A percentile compares a stretch with the other conserved stretches of the same genome.
Conservation (phyloP, 1,140 invertebrate species). For the Micrasema minimum region DNA sequence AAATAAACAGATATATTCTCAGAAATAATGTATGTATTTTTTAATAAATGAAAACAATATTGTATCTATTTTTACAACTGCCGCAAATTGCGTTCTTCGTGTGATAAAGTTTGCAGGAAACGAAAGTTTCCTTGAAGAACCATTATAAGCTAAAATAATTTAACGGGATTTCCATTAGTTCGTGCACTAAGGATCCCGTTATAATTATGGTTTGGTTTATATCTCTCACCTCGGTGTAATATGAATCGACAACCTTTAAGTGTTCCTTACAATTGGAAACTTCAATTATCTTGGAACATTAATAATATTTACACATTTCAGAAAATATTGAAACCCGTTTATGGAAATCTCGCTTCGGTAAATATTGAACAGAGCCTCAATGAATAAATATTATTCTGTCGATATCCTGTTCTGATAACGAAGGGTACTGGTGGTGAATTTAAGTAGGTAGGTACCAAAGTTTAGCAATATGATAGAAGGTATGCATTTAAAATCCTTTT, state of each 20-base stretch:
- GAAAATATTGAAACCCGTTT: no score
- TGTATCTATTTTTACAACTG: background rate
- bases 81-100: background rate
- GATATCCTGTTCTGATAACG: no score
- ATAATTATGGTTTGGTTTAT: conserved; percentile 26
- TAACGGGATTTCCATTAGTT: conserved; percentile 23
- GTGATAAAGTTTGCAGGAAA: background rate
- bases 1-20: no score
- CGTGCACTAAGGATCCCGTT: conserved; percentile 9
- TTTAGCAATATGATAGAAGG: no score
- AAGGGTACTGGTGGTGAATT: no score
- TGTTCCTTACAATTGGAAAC: background rate
- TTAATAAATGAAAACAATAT: no score
- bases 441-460: no score
- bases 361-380: no score
- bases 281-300: background rate
- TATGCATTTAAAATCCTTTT: no score
- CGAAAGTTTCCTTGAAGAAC: background rate
- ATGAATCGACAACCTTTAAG: conserved; percentile 25
- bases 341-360: no score
- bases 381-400: no score
- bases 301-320: conserved; percentile 18
- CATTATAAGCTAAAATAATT: background rate
- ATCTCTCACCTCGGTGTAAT: conserved; percentile 26
- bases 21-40: no score